A percentile compares a stretch with the other conserved stretches of the same genome.
Evolutionary conservation across 2,113 vertebrate genomes (phyloP).

Genomic region (Ammodytes dubius): DNA sequence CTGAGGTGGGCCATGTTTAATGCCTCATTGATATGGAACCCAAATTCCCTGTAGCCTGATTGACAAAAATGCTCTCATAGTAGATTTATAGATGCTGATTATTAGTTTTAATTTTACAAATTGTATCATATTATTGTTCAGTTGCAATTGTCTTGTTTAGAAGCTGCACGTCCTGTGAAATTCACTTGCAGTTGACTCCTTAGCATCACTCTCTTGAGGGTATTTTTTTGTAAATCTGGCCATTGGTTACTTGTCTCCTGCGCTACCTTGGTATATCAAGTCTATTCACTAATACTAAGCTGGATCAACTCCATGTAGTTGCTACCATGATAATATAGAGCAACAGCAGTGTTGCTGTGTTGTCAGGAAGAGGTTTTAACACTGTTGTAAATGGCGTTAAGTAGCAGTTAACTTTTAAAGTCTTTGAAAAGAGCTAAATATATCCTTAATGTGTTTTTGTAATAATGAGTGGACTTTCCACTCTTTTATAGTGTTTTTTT

Average conservation of each 20-base stretch:
- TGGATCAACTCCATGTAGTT: not conserved
- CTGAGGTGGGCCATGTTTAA: slow-evolving; percentile 52
- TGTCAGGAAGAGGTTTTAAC: slow-evolving; percentile 31
- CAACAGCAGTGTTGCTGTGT: slow-evolving; percentile 14
- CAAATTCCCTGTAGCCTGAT: not conserved
- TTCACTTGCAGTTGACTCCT: slow-evolving; percentile 2
- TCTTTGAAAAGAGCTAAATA: slow-evolving; percentile 19
- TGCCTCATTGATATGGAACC: slow-evolving; percentile 34
- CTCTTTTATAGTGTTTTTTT: slow-evolving; percentile 34
- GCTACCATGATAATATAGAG: slow-evolving; percentile 24
- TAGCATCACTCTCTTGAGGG: not conserved
- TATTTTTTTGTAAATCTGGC: slow-evolving; percentile 25
- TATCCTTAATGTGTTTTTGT: slow-evolving; percentile 9
- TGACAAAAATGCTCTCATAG: slow-evolving; percentile 18
- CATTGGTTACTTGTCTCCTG: slow-evolving; percentile 4
- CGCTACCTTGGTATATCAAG: slow-evolving; percentile 5
- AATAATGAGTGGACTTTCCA: slow-evolving; percentile 8
- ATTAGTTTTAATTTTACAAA: not conserved
- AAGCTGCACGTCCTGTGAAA: not conserved
- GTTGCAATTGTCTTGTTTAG: slow-evolving; percentile 8
- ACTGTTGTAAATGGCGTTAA: slow-evolving; percentile 35
- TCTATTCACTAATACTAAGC: slow-evolving; percentile 6
- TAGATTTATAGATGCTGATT: not conserved
- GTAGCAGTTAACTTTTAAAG: slow-evolving; percentile 19
- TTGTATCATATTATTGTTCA: not conserved